Conservation (phyloP, 1,140 invertebrate genomes). For the Phthorimaea operculella region DNA sequence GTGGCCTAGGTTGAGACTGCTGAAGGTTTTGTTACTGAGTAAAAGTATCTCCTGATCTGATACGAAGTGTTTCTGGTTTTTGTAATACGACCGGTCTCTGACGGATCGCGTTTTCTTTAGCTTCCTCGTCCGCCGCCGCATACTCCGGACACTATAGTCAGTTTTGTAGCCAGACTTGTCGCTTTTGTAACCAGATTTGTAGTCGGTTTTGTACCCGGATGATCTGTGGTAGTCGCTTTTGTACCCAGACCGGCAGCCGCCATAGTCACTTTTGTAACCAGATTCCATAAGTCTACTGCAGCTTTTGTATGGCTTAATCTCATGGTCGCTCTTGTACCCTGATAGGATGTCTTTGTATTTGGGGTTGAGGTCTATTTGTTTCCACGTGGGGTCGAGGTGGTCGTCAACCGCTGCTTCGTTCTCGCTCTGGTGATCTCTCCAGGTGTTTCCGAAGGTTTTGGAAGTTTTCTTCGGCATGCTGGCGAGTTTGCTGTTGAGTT, state of each 20-base stretch:
- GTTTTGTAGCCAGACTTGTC: constrained; percentile 71
- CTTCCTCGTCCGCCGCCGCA: constrained; percentile 61
- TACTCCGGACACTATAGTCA: constrained; percentile 69
- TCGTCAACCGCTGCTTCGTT: constrained; percentile 64
- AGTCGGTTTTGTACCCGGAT: constrained; percentile 70
- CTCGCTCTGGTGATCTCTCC: constrained; percentile 64
- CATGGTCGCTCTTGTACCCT: constrained; percentile 69
- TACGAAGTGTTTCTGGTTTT: constrained; percentile 68
- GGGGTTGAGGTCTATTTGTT: constrained; percentile 72
- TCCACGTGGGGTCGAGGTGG: constrained; percentile 69
- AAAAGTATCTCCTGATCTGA: constrained; percentile 65
- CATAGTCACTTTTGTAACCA: constrained; percentile 70
- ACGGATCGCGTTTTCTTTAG: constrained; percentile 67
- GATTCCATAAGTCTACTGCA: constrained; percentile 71
- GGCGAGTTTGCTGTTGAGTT: constrained; percentile 58
- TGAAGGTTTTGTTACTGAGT: constrained; percentile 64
- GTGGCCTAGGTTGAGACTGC: constrained; percentile 57
- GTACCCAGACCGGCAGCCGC: constrained; percentile 66
- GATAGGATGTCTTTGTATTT: constrained; percentile 71
- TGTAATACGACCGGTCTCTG: constrained; percentile 63
- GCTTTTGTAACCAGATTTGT: constrained; percentile 71
- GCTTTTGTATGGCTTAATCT: constrained; percentile 66
- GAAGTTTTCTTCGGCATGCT: constrained; percentile 50
- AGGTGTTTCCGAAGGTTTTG: constrained; percentile 44
- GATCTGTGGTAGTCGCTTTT: constrained; percentile 65